Evolutionary conservation across 1,140 invertebrate genomes (phyloP), one percentile per base, ranked within the genome.

Genomic region (Trichonephila inaurata): DNA sequence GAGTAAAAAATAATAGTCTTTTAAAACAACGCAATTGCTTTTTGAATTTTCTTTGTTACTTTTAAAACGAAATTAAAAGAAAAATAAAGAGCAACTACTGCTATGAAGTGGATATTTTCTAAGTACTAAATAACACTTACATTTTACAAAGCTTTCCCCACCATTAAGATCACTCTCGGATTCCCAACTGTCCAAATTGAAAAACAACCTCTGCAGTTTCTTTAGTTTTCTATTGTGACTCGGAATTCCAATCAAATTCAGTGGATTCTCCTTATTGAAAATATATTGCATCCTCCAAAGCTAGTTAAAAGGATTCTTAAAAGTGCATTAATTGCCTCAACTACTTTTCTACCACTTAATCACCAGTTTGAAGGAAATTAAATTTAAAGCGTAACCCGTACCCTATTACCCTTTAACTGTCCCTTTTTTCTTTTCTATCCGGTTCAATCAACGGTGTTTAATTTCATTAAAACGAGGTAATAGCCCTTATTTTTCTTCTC

Each of bases 361-460:
- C 69, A 40, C 69, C 69, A 77, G 14, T 77, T 33, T 18, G 24
- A 28, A 33, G 16, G 69, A 33, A 77, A 77, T 77, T 77, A 77
- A 77, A 40, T 77, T 77, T 77, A 77, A 77, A 77, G 69, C 28
- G 24, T 77, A 72, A 72, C 18, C 69, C 12, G 16, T 28, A 40
- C 69, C 28, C 3, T 72, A 77, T 28, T 33, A 72, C 14, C 14
- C 69, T 28, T 77, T 77, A 77, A 16, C 61, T 62, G 14, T 14
- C 19, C 28, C 69, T 18, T 33, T 24, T 77, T 77, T 40, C 28
- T 14, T 77, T 40, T 6, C 3, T 18, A 19, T 16, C 12, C 14
- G 24, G 69, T 40, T 77, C 69, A 77, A 77, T 77, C 69, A 77
- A 33, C 14, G 69, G 33, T 40, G 69, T 77, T 77, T 77, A 77